These are phyloP conservation scores for Coenonympha arcania DNA, from an alignment of 2,888 invertebrate genomes.

Conservation along the genomic window DNA sequence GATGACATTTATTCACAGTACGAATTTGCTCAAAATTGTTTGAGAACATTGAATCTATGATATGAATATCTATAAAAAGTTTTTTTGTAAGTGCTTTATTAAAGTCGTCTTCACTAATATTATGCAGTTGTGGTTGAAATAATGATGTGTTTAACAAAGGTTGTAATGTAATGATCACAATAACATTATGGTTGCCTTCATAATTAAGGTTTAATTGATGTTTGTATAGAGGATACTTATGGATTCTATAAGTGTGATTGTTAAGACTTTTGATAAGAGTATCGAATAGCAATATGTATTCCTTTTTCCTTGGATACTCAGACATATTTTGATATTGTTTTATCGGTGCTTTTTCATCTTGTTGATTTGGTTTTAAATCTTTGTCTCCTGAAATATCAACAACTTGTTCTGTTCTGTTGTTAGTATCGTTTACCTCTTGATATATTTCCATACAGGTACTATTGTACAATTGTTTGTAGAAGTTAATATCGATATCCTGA, in stretches of 20 bases:
- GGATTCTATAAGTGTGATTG: constrained; percentile 47
- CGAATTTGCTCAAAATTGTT: constrained; percentile 28
- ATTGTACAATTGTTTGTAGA: constrained; percentile 53
- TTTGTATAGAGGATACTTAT: constrained; percentile 40
- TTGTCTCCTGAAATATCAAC: constrained; percentile 23
- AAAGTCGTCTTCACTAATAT: constrained; percentile 33
- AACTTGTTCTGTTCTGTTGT: constrained; percentile 23
- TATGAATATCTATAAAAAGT: constrained; percentile 47
- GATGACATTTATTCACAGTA: constrained; percentile 37
- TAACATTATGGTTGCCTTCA: constrained; percentile 34
- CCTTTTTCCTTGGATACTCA: constrained; percentile 28
- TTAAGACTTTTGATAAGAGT: constrained; percentile 42
- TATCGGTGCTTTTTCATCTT: constrained; percentile 12
- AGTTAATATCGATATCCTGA: constrained; percentile 28
- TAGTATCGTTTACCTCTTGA: constrained; percentile 36
- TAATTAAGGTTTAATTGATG: constrained; percentile 21
- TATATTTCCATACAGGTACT: constrained; percentile 48
- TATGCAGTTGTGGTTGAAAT: neutral
- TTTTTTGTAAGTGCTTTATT: constrained; percentile 35
- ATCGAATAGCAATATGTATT: constrained; percentile 36
- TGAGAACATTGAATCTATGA: constrained; percentile 42
- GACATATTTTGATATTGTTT: constrained; percentile 19
- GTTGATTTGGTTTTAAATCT: neutral
- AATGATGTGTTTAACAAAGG: constrained; percentile 24
- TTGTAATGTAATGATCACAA: constrained; percentile 51